Base-by-base conservation (phyloP, 2,888 invertebrate species). In the Aphrophora alni region DNA sequence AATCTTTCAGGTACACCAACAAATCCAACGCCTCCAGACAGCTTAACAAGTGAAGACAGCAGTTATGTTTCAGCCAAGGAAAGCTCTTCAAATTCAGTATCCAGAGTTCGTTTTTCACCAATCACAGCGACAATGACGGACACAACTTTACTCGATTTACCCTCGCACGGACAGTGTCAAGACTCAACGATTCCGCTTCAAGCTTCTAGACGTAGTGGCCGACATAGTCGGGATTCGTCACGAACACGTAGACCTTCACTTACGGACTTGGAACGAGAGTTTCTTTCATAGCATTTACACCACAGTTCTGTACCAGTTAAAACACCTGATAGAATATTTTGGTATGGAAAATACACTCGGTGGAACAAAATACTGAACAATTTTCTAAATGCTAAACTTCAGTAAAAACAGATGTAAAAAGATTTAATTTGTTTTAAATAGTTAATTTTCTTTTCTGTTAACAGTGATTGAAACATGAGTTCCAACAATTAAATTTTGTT, bases 11-110 rank as follows among this genome's bases (percentile, higher is more conserved):
- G 84, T 21, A 95, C 95, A 0, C 95, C 95, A 24, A 95, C 95
- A 0, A 95, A 95, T 87, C 94, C 95, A 0, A 95, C 96, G 7
- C 96, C 96, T 0, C 95, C 96, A 0, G 96, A 96, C 85, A 95
- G 95, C 84, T 87, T 95, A 82, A 94, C 95, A 0, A 95, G 95
- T 86, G 97, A 97, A 85, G 97, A 96, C 87, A 95, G 95, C 86
- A 95, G 95, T 70, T 97, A 96, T 88, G 93, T 95, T 84, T 97
- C 97, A 10, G 97, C 97, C 24, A 92, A 95, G 86, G 95, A 95
- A 86, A 93, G 93, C 27, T 91, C 92, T 17, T 90, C 92, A 81
- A 93, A 93, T 28, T 93, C 93, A n/a, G 92, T 92, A 82, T 92
- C 93, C 59, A 90, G 95, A 17, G 95, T 94, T 81, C 90, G 93